phyloP scores from a whole-genome alignment of 1,140 invertebrate genomes.

The Bombyx mori region ASM3026992v2 NC_085129.1:11019001-11019500 shows the following conservation, averaged over 20 bases:
- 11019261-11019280: slow-evolving; percentile 28
- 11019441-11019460: too few species aligned
- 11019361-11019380: background rate
- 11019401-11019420: too few species aligned
- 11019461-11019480: too few species aligned
- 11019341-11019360: background rate
- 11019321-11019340: background rate
- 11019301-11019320: background rate
- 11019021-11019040: background rate
- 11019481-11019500: too few species aligned
- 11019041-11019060: slow-evolving; percentile 6
- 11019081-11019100: slow-evolving; percentile 16
- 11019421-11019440: too few species aligned
- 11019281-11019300: slow-evolving; percentile 1
- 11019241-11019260: slow-evolving; percentile 33
- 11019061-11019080: slow-evolving; percentile 6
- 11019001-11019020: slow-evolving; percentile 30
- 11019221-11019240: slow-evolving; percentile 27
- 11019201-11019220: slow-evolving; percentile 27
- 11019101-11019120: slow-evolving; percentile 30
- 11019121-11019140: slow-evolving; percentile 27
- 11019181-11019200: slow-evolving; percentile 21
- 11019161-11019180: slow-evolving; percentile 22
- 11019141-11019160: slow-evolving; percentile 22
- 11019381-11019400: background rate